phyloP scores from a whole-genome alignment of 2,888 invertebrate genomes.

The Synergus japonicus region DNA sequence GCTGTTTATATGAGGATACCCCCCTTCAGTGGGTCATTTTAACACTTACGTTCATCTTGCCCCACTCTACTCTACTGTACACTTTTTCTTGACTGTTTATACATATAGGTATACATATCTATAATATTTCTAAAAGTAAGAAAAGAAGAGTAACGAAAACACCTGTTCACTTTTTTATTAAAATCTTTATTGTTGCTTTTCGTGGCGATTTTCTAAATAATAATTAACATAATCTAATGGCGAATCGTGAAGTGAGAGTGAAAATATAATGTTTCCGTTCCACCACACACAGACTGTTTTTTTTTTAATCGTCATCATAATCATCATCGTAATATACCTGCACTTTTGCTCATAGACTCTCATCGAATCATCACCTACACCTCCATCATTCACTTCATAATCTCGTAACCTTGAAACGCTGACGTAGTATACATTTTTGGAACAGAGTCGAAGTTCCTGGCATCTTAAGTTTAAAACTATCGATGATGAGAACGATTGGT shows the following conservation, averaged over 20 bases:
- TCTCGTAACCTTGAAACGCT: not conserved
- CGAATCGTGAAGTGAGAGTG: conserved; percentile 57
- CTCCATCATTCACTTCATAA: conserved; percentile 8
- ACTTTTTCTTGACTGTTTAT: no score
- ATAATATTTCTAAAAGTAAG: not conserved
- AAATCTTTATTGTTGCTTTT: conserved; percentile 71
- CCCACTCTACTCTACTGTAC: no score
- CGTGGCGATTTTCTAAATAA: conserved; percentile 70
- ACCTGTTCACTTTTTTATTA: conserved; percentile 61
- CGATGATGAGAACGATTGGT: conserved; percentile 53
- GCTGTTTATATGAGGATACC: no score
- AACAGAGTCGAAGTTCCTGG: not conserved
- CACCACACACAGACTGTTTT: not conserved
- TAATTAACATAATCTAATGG: conserved; percentile 70
- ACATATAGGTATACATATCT: no score
- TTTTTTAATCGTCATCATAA: conserved; percentile 10
- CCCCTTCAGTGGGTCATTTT: no score
- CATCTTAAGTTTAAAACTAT: conserved; percentile 57
- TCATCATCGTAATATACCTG: not conserved
- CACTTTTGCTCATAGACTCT: not conserved
- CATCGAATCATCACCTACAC: conserved; percentile 2
- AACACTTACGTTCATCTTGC: no score
- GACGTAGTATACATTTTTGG: not conserved
- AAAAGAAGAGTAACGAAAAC: not conserved
- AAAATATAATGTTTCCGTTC: conserved; percentile 26